Evolutionary conservation across 2,797 vertebrate species (phyloP), one percentile per base, ranked within the genome.

Genomic region (Pseudomugil gertrudae): DNA sequence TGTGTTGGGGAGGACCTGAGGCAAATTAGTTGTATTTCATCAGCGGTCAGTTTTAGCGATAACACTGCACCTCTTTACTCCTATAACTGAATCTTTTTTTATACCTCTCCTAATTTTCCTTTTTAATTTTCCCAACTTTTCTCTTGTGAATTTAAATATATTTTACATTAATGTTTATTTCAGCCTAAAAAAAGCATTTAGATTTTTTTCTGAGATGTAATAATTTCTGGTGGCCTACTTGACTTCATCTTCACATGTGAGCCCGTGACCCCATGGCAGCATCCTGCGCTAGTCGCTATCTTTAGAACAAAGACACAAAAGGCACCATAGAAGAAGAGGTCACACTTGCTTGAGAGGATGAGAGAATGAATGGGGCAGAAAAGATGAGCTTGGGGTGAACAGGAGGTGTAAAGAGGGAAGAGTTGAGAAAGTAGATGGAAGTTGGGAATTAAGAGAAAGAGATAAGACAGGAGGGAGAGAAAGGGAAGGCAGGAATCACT

Each of bases 11-110:
- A 5, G 36, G 3, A 32, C 75, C 64, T 75, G 63, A 76, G 72
- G 57, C 63, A 63, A 79, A 78, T 76, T 79, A 72, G 70, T 84
- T 82, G 79, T 76, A 67, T 83, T 76, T 45, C 69, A 84, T 89
- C 79, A 66, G 69, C 50, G 58, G 77, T 89, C 79, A 74, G 52
- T 84, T 84, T 78, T 38, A 69, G 54, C 2, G 24, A 63, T 50
- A 81, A 87, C 57, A 65, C 63, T 63, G 83, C 80, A 82, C 68
- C 72, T 85, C 75, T 80, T 75, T 76, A 64, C 54, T 79, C 59
- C 27, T 57, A n/a, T 63, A 71, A 71, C 59, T 36, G 60, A 64
- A 60, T 74, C 64, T 74, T 83, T 85, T 10, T 76, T 89, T 76
- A 53, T 19, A 60, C 74, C 63, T 81, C 32, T 19, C 66, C 68